These are phyloP conservation scores for Clistopyga incitator DNA, from an alignment of 2,888 invertebrate genomes.

Conservation along the genomic window DNA sequence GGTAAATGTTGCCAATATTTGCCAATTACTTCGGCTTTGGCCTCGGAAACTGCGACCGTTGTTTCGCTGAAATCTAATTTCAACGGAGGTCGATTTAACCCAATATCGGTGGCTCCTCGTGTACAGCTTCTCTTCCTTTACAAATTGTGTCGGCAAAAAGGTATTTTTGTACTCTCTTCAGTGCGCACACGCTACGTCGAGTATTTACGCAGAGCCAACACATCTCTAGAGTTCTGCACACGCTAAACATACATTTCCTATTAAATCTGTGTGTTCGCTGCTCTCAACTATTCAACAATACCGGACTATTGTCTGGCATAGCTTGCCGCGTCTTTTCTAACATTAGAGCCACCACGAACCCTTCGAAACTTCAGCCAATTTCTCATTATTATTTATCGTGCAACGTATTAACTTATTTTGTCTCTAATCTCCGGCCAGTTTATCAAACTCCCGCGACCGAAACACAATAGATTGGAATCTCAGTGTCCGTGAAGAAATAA, in stretches of 20 bases:
- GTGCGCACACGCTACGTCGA: conserved; percentile 34
- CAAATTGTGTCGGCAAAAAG: conserved; percentile 43
- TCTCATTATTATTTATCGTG: conserved; percentile 52
- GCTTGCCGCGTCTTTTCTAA: conserved; percentile 9
- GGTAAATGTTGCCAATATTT: conserved; percentile 66
- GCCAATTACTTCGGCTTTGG: conserved; percentile 67
- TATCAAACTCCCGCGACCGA: conserved; percentile 1
- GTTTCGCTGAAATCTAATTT: conserved; percentile 72
- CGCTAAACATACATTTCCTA: conserved; percentile 28
- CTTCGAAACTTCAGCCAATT: conserved; percentile 24
- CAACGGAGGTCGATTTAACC: conserved; percentile 83
- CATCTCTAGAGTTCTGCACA: conserved; percentile 1
- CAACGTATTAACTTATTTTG: neutral
- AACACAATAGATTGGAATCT: neutral
- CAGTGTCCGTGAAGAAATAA: neutral
- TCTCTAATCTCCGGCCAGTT: conserved; percentile 5
- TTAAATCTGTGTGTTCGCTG: conserved; percentile 23
- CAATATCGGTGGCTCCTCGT: conserved; percentile 85
- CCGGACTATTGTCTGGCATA: conserved; percentile 52
- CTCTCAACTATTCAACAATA: neutral
- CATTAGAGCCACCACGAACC: conserved; percentile 30
- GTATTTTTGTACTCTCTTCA: conserved; percentile 59
- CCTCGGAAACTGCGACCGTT: conserved; percentile 63
- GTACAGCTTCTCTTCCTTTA: conserved; percentile 3
- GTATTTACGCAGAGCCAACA: conserved; percentile 35